These are phyloP conservation scores for Chromoteleia sp. DNA, from an alignment of 2,888 invertebrate species.

Conservation along the genomic window DNA sequence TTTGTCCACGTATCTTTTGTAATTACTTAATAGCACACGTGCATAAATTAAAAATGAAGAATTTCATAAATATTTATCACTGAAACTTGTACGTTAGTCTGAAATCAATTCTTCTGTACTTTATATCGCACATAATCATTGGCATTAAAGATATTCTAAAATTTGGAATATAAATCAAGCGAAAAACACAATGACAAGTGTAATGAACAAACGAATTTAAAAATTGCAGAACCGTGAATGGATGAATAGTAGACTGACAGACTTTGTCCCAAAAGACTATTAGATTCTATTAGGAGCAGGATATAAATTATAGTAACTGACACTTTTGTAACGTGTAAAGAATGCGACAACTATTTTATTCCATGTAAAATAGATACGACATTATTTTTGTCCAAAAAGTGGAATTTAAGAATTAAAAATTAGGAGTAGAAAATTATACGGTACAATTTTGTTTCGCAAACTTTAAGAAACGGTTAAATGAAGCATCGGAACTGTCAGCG, in stretches of 20 bases:
- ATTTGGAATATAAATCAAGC: conserved; percentile 26
- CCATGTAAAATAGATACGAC: neutral
- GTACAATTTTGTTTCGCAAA: neutral
- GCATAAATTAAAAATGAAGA: neutral
- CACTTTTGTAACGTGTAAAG: neutral
- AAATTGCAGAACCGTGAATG: conserved; percentile 57
- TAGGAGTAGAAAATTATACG: too few relatives aligned
- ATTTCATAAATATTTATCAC: neutral
- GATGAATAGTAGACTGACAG: conserved; percentile 62
- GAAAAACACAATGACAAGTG: conserved; percentile 53
- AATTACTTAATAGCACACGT: too few relatives aligned
- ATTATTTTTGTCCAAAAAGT: neutral
- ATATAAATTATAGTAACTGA: conserved; percentile 47
- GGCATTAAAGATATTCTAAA: conserved; percentile 52
- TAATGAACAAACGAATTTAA: conserved; percentile 59
- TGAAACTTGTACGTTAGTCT: too few relatives aligned
- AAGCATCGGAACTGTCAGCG: conserved; percentile 1
- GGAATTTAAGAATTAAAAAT: neutral
- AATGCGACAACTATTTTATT: neutral
- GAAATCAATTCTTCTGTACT: neutral
- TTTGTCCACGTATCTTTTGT: too few relatives aligned
- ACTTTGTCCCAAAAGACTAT: conserved; percentile 65
- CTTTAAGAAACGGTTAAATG: neutral
- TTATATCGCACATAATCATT: conserved; percentile 11
- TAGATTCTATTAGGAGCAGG: conserved; percentile 59